Evolutionary conservation across 2,113 vertebrate species (phyloP).

Genomic region (Polypterus bichir): DNA sequence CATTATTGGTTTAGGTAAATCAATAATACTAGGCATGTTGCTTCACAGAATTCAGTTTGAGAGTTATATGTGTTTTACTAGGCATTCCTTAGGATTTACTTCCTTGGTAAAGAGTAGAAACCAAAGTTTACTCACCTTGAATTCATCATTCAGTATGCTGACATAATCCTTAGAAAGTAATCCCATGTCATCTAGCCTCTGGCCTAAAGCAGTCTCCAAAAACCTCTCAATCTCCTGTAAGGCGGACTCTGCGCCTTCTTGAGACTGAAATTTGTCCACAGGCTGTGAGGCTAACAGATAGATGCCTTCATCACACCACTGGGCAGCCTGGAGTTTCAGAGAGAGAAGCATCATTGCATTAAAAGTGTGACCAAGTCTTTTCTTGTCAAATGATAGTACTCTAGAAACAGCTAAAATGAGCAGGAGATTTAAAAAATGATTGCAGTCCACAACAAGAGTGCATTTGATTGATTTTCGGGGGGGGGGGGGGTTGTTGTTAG

Average conservation of each 20-base stretch:
- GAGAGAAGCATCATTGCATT: not conserved
- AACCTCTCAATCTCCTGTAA: constrained; percentile 86
- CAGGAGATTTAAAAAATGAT: not conserved
- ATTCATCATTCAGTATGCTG: constrained; percentile 65
- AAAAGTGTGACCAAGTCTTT: too few relatives aligned
- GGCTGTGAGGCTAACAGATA: constrained; percentile 87
- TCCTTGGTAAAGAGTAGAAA: not conserved
- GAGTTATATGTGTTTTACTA: not conserved
- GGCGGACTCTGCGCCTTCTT: constrained; percentile 86
- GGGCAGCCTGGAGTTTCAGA: constrained; percentile 54
- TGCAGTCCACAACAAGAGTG: too few relatives aligned
- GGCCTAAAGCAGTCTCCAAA: constrained; percentile 60
- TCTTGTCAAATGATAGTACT: too few relatives aligned
- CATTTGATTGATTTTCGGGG: too few relatives aligned
- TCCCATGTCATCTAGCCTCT: constrained; percentile 62
- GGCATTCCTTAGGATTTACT: too few relatives aligned
- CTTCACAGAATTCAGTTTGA: too few relatives aligned
- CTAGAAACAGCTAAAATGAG: not conserved
- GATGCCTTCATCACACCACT: constrained; percentile 88
- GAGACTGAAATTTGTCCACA: constrained; percentile 92
- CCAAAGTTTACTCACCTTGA: constrained; percentile 52
- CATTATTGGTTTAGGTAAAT: too few relatives aligned
- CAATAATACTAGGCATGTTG: too few relatives aligned
- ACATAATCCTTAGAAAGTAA: constrained; percentile 67
- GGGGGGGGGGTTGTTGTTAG: too few relatives aligned